Evolutionary conservation across 2,888 invertebrate genomes (phyloP), one percentile per base, ranked within the genome.

Genomic region (Drosophila monieri): DNA sequence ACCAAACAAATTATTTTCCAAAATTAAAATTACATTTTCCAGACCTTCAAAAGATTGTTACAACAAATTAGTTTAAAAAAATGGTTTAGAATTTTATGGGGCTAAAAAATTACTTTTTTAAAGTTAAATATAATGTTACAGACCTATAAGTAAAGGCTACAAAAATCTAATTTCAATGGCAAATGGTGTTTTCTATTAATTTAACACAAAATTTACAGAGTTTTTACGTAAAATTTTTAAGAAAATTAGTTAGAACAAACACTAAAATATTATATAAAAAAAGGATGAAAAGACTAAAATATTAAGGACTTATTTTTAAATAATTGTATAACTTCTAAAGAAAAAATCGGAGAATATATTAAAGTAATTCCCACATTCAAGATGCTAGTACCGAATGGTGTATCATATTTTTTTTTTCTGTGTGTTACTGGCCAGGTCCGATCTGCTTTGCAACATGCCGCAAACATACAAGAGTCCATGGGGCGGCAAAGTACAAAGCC

Each of bases 391-490:
- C 21, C 3, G 4, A 23, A 23, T 23, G 4, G 4, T 23, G 4
- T 18, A 18, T n/a, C 18, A 18, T 23, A 23, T 23, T 4, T 18
- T 60, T 60, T 61, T 23, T 61, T 14, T n/a, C 21, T 39, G 60
- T 61, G 60, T 61, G 51, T 52, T 64, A 54, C 52, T 55, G 61
- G 51, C 52, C 56, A 53, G 43, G 61, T 64, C 74, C 77, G 73
- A 69, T 51, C 76, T 79, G 81, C 89, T 89, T 89, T 90, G 89
- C 89, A 89, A 90, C 90, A 89, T 88, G 90, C 89, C 90, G 89
- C 87, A 89, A 78, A 80, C 72, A 55, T 48, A 59, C 71, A 60
- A 57, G 49, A 66, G 66, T 62, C 37, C 46, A 54, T 18, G 39
- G 72, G 74, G 72, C 90, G 90, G 90, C 89, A 86, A 81, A 89